Evolutionary conservation across 1,140 invertebrate species (phyloP).

Genomic region (Leucophenga varia): DNA sequence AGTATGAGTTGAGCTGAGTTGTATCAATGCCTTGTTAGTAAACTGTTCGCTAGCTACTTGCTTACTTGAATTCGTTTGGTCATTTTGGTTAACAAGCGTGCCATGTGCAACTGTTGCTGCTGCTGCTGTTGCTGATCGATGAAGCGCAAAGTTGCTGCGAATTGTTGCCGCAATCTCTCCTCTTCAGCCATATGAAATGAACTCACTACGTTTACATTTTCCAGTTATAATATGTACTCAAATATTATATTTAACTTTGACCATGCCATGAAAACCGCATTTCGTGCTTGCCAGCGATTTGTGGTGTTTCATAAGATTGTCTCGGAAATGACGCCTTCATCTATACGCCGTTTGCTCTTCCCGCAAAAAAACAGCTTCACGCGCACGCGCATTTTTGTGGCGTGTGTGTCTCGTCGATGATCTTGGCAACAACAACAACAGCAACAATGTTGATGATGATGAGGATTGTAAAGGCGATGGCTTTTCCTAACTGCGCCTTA

Average conservation of each 20-base stretch:
- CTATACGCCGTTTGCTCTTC: too few relatives aligned
- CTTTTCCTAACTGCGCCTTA: too few relatives aligned
- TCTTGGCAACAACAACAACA: not conserved
- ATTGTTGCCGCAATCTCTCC: not conserved
- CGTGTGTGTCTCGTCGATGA: constrained; percentile 4
- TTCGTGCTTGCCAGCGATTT: constrained; percentile 42
- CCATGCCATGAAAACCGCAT: constrained; percentile 10
- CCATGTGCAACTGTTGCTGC: not conserved
- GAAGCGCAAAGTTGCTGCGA: not conserved
- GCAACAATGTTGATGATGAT: too few relatives aligned
- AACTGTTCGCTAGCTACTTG: not conserved
- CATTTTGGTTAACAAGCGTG: too few relatives aligned
- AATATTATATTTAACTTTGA: not conserved
- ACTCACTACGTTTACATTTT: constrained; percentile 45
- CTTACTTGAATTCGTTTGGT: not conserved
- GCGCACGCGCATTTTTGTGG: constrained; percentile 7
- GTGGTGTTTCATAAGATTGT: too few relatives aligned
- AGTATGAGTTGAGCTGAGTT: not conserved
- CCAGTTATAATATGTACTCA: not conserved
- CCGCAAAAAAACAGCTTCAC: constrained; percentile 25
- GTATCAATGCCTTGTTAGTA: constrained; percentile 40
- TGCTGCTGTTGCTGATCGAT: constrained; percentile 37
- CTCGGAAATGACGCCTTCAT: too few relatives aligned
- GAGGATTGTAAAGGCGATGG: too few relatives aligned
- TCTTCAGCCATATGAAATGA: constrained; percentile 35